Evolutionary conservation across 2,113 vertebrate species (phyloP).

Genomic region (Zosterops borbonicus): DNA sequence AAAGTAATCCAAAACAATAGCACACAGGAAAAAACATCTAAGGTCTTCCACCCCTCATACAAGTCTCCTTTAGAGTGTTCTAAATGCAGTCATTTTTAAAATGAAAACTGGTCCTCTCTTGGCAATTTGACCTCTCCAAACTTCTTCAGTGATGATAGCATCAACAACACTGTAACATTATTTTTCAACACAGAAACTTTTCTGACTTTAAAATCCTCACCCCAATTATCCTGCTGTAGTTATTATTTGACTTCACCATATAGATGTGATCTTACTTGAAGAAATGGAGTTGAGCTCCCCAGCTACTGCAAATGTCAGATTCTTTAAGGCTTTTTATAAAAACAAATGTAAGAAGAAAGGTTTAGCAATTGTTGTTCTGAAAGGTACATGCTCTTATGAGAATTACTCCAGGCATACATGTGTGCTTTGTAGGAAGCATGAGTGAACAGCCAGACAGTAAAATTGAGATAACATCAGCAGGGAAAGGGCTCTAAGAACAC

Average conservation of each 20-base stretch:
- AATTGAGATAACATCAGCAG: not conserved
- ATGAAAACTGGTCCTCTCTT: not conserved
- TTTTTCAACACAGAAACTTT: not conserved
- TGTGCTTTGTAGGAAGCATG: not conserved
- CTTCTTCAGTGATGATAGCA: not conserved
- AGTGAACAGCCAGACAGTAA: not conserved
- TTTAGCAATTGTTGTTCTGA: not conserved
- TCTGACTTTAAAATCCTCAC: not conserved
- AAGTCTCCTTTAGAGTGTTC: not conserved
- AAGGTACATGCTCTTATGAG: not conserved
- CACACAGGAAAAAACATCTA: not conserved
- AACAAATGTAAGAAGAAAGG: not conserved
- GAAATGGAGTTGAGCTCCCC: not conserved
- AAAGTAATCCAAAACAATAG: not conserved
- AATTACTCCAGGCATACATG: rapidly evolving
- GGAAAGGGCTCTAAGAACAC: not conserved
- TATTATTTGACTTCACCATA: not conserved
- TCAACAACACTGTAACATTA: not conserved
- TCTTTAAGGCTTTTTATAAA: not conserved
- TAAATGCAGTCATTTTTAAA: not conserved
- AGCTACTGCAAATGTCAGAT: not conserved
- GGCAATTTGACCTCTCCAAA: not conserved
- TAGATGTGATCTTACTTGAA: not conserved
- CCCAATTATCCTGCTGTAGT: not conserved
- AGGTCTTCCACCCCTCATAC: not conserved